Conservation (phyloP, 2,888 invertebrate genomes). For the Odontocolon sp. region DNA sequence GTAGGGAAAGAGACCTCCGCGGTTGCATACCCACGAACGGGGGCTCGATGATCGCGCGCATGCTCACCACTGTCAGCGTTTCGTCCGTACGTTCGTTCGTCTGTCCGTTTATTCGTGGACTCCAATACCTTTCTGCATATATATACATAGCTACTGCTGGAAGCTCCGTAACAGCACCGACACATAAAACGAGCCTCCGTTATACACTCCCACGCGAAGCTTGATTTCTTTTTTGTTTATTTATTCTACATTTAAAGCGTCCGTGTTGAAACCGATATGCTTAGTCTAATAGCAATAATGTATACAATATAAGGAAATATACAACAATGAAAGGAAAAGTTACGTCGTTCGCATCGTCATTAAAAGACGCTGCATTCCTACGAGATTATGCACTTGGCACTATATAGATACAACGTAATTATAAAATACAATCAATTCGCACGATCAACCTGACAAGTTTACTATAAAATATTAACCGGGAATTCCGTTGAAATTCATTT, state of each 20-base stretch:
- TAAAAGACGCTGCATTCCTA: slow-evolving; percentile 48
- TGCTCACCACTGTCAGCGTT: slow-evolving; percentile 50
- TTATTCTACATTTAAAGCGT: neutral
- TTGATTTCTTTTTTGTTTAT: neutral
- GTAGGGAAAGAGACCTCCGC: slow-evolving; percentile 51
- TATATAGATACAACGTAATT: too few relatives aligned
- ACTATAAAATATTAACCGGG: too few relatives aligned
- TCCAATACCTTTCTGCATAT: neutral
- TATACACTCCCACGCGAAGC: slow-evolving; percentile 16
- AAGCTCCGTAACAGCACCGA: slow-evolving; percentile 14
- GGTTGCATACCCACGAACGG: slow-evolving; percentile 51
- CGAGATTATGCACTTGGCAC: slow-evolving; percentile 57
- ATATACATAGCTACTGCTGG: neutral
- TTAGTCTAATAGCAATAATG: neutral
- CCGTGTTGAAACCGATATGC: neutral
- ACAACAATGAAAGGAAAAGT: slow-evolving; percentile 19
- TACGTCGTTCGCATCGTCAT: slow-evolving; percentile 32
- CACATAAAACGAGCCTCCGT: neutral
- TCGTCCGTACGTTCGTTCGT: slow-evolving; percentile 43
- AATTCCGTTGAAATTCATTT: too few relatives aligned
- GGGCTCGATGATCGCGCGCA: slow-evolving; percentile 64
- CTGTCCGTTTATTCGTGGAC: slow-evolving; percentile 7
- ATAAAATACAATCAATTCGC: too few relatives aligned
- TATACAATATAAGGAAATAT: neutral
- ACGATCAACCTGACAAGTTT: too few relatives aligned